These are phyloP conservation scores for Drosophila willistoni DNA, from an alignment of 1,140 invertebrate species.

Conservation along the genomic window DNA sequence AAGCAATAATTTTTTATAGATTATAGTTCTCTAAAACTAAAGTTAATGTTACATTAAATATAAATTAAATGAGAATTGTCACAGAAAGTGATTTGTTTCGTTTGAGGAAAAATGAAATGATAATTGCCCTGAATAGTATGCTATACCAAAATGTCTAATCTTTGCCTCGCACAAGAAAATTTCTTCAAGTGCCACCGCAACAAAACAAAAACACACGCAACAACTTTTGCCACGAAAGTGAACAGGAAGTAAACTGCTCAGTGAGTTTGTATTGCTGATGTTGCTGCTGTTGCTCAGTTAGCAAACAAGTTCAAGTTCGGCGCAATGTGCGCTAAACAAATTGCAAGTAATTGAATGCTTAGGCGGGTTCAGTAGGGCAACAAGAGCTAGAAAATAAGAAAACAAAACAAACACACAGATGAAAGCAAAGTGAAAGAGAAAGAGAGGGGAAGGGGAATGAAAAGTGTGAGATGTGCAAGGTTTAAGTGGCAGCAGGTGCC, in stretches of 20 bases:
- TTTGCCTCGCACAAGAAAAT: not conserved
- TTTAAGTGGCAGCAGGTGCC: constrained; percentile 13
- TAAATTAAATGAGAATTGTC: too few relatives aligned
- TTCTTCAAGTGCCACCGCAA: not conserved
- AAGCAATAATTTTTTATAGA: too few relatives aligned
- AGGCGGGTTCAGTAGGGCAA: constrained; percentile 18
- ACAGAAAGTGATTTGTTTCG: too few relatives aligned
- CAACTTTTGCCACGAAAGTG: not conserved
- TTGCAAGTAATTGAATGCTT: constrained; percentile 64
- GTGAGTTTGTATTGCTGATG: constrained; percentile 11
- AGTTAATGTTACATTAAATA: too few relatives aligned
- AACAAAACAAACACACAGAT: not conserved
- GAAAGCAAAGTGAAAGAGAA: too few relatives aligned
- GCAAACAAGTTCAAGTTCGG: constrained; percentile 52
- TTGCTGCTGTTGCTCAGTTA: constrained; percentile 19
- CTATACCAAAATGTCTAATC: too few relatives aligned
- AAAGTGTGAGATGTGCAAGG: not conserved
- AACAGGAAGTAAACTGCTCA: constrained; percentile 15
- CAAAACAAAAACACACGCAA: too few relatives aligned
- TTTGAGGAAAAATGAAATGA: too few relatives aligned
- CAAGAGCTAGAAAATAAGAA: not conserved
- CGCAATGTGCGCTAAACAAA: constrained; percentile 47
- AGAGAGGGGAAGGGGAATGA: too few relatives aligned
- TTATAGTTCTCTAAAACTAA: too few relatives aligned
- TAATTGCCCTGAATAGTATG: too few relatives aligned